phyloP scores from a whole-genome alignment of 2,888 invertebrate genomes.

The Anticlea derivata region DNA sequence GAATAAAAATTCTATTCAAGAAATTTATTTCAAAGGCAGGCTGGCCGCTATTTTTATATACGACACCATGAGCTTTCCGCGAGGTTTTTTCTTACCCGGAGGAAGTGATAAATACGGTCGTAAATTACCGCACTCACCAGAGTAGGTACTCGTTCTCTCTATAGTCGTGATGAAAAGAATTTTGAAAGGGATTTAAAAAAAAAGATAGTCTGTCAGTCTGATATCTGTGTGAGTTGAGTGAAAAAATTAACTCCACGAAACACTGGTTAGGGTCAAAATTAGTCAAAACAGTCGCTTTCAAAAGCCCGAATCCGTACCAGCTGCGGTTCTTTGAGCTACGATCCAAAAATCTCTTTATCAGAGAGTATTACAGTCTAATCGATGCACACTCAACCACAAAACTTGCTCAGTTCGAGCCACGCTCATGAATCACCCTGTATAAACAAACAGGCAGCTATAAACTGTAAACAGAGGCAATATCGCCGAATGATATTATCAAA shows the following conservation, averaged over 20 bases:
- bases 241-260: too few relatives aligned
- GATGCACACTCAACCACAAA: neutral
- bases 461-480: slow-evolving; percentile 24
- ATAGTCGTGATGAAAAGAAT: too few relatives aligned
- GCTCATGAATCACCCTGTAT: slow-evolving; percentile 1
- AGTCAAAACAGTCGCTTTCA: too few relatives aligned
- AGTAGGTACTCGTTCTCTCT: too few relatives aligned
- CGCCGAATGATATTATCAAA: slow-evolving; percentile 23
- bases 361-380: too few relatives aligned
- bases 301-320: too few relatives aligned
- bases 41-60: slow-evolving; percentile 14
- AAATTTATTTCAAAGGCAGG: slow-evolving; percentile 1
- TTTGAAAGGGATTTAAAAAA: too few relatives aligned
- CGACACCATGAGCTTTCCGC: slow-evolving; percentile 8
- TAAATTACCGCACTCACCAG: slow-evolving; percentile 11
- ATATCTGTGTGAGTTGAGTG: too few relatives aligned
- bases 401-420: neutral
- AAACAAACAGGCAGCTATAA: slow-evolving; percentile 10
- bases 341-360: too few relatives aligned
- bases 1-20: neutral
- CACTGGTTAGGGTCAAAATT: too few relatives aligned
- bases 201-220: too few relatives aligned
- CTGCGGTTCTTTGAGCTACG: too few relatives aligned
- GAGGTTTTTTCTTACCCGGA: slow-evolving; percentile 15
- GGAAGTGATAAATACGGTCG: slow-evolving; percentile 20